A percentile compares a stretch with the other conserved stretches of the same genome.
Conservation (phyloP, 2,797 vertebrate species). For the Sardinella longiceps region DNA sequence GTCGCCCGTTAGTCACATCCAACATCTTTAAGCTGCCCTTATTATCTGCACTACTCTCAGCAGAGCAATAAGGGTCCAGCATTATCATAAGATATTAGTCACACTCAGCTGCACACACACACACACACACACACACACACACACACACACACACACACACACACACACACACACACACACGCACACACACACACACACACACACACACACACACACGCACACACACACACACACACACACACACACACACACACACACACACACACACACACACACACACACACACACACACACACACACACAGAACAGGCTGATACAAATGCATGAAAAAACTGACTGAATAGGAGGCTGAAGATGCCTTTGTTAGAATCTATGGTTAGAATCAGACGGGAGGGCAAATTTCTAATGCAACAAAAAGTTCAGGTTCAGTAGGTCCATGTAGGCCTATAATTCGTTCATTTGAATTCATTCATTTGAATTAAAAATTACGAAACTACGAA, state of each 20-base stretch:
- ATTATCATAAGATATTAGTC: background rate
- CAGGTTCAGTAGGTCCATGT: background rate
- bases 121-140: background rate
- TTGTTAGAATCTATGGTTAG: background rate
- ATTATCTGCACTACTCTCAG: background rate
- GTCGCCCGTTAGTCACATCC: background rate
- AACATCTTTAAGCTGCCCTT: slow-evolving; percentile 2
- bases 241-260: background rate
- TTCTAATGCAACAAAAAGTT: background rate
- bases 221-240: background rate
- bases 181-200: background rate
- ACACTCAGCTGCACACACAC: background rate
- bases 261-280: background rate
- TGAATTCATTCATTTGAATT: too few species aligned
- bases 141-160: background rate
- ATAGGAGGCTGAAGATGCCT: background rate
- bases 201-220: background rate
- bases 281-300: too few species aligned
- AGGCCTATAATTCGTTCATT: too few species aligned
- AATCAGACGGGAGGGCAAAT: background rate
- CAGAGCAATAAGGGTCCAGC: background rate
- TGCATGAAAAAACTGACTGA: background rate
- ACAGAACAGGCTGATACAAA: background rate
- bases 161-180: background rate
- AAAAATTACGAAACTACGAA: too few species aligned